phyloP scores from a whole-genome alignment of 2,113 vertebrate genomes.

The Bubo scandiacus region DNA sequence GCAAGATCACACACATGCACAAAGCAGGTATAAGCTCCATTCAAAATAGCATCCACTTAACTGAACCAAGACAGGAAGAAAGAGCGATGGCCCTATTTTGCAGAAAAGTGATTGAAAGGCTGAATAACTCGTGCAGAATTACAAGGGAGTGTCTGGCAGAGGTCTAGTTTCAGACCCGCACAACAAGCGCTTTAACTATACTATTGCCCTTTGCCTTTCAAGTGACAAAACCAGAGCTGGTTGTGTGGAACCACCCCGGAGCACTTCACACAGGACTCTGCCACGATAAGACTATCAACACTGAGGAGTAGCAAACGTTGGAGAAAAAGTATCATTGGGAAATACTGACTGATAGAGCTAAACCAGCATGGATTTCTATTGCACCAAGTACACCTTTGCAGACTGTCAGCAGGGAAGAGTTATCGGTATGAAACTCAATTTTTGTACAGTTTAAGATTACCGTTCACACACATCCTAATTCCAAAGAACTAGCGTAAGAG shows the following conservation, averaged over 20 bases:
- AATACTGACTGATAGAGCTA: neutral
- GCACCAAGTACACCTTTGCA: neutral
- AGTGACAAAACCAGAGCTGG: too few relatives aligned
- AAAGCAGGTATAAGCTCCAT: neutral
- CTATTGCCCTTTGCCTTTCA: neutral
- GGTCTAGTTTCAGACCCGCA: neutral
- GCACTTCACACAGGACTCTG: neutral
- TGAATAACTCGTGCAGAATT: neutral
- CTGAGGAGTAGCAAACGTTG: neutral
- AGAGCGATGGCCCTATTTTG: neutral
- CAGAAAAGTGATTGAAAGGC: neutral
- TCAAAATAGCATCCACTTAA: neutral
- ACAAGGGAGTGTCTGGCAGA: neutral
- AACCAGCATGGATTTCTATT: neutral
- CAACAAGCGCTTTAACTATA: neutral
- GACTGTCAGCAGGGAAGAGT: neutral
- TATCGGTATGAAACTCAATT: neutral
- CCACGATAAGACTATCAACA: too few relatives aligned
- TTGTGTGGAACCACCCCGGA: fast-evolving
- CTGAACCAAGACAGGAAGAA: neutral
- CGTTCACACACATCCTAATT: neutral
- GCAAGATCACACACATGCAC: neutral
- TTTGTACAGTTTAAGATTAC: neutral
- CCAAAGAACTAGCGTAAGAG: neutral
- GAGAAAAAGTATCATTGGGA: neutral